Evolutionary conservation across 2,113 vertebrate genomes (phyloP).

Genomic region (Heloderma charlesbogerti): DNA sequence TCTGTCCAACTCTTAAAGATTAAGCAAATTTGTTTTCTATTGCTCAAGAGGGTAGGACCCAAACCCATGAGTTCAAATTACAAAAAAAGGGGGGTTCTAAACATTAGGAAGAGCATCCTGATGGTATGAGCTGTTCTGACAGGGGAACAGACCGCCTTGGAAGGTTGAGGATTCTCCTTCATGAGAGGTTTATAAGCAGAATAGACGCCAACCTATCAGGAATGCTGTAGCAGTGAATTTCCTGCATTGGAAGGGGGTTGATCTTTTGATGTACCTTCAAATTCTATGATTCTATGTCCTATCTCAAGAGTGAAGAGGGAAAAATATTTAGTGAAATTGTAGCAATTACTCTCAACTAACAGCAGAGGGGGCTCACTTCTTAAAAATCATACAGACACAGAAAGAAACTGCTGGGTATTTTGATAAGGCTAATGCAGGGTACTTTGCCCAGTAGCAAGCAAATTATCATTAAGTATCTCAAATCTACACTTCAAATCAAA

Average conservation of each 20-base stretch:
- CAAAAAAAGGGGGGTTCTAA: not conserved
- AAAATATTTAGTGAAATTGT: not conserved
- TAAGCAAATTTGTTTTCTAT: not conserved
- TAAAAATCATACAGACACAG: not conserved
- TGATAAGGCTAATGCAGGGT: accelerated
- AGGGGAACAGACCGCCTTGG: not conserved
- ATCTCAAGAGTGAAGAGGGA: not conserved
- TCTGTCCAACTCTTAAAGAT: not conserved
- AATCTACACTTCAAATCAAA: not conserved
- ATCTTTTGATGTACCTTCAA: not conserved
- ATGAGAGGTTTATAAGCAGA: not conserved
- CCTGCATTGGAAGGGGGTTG: not conserved
- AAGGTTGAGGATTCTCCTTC: too few species aligned
- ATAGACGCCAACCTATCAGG: not conserved
- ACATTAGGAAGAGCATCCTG: not conserved
- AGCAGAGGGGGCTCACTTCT: conserved; percentile 59
- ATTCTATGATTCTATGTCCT: not conserved
- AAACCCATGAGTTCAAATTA: not conserved
- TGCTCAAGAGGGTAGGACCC: not conserved
- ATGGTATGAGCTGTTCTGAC: not conserved
- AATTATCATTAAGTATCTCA: accelerated
- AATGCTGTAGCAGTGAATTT: not conserved
- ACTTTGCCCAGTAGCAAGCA: not conserved
- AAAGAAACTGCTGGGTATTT: accelerated
- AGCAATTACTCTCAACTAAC: conserved; percentile 27